A percentile compares a stretch with the other conserved stretches of the same genome.
Conservation (phyloP, 2,797 vertebrate genomes). For the Bradypodion ventrale region DNA sequence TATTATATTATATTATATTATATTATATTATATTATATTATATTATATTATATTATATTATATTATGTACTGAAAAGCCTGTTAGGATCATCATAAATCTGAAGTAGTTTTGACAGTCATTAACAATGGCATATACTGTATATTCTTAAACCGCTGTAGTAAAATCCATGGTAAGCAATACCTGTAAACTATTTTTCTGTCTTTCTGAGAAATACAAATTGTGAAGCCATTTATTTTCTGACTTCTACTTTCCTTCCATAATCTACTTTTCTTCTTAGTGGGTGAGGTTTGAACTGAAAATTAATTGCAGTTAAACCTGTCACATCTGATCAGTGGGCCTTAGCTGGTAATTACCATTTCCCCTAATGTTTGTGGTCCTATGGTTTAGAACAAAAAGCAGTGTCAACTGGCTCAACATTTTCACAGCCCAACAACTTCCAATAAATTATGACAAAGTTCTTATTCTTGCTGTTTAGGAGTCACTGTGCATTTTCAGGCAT, state of each 20-base stretch:
- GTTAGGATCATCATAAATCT: too few relatives aligned
- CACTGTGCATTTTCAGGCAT: neutral
- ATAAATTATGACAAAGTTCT: neutral
- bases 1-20: too few relatives aligned
- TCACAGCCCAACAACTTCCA: neutral
- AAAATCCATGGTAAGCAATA: neutral
- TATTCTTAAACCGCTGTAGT: conserved; percentile 13
- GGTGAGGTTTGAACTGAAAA: conserved; percentile 62
- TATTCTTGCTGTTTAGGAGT: neutral
- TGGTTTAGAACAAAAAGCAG: conserved; percentile 52
- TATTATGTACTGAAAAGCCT: too few relatives aligned
- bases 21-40: neutral
- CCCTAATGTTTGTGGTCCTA: conserved; percentile 51
- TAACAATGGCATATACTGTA: neutral
- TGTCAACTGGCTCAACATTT: neutral
- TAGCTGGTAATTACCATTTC: conserved; percentile 50
- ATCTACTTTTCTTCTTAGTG: conserved; percentile 48
- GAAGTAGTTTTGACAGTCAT: too few relatives aligned
- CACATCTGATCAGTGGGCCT: conserved; percentile 64
- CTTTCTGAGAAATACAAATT: conserved; percentile 15
- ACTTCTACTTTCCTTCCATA: conserved; percentile 35
- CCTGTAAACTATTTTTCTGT: neutral
- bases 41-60: conserved; percentile 14
- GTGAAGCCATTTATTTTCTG: neutral
- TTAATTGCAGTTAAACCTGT: conserved; percentile 67